Base-by-base conservation (phyloP, 2,797 vertebrate species). In the Sebastes goodei region DNA sequence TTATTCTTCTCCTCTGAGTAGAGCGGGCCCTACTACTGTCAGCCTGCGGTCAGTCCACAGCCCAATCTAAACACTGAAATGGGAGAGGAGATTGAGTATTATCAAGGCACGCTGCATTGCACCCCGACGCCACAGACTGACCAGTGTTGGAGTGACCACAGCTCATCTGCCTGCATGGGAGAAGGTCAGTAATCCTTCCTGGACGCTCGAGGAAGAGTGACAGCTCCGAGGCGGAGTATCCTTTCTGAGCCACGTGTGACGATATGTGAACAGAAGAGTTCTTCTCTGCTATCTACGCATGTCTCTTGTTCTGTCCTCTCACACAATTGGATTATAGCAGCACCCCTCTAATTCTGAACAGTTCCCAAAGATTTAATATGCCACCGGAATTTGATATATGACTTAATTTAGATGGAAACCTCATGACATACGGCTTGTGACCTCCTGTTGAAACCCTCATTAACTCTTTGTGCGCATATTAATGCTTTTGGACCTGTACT, bases 391-490 rank as follows among this genome's bases (percentile, higher is more conserved):
- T 92, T 95, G 91, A 94, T 95, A 92, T 91, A 92, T 88, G 88
- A 94, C 86, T 93, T 94, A 91, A 95, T 96, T 95, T 93, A 95
- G 92, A 95, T 95, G 83, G 90, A 92, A 94, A 91, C 74, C 95
- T 91, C 94, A 93, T 96, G 96, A 96, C 95, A 92, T 82, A 80
- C 32, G 59, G 80, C 95, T 95, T 94, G 94, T 96, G 95, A 96
- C 93, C 80, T 88, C 74, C 83, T 76, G 86, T 81, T 75, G 76
- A 90, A 94, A 93, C 86, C 69, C 69, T 77, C 74, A 84, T 89
- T 88, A 88, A 88, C 91, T 90, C 76, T 85, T 89, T 92, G 86
- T 79, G 74, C 59, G 35, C 57, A 76, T 85, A 79, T 84, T 92
- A 78, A 87, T 89, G 63, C 69, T 60, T 82, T 68, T 63, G 20